These are phyloP conservation scores for Cantharis lateralis DNA, from an alignment of 2,888 invertebrate species.

Conservation along the genomic window DNA sequence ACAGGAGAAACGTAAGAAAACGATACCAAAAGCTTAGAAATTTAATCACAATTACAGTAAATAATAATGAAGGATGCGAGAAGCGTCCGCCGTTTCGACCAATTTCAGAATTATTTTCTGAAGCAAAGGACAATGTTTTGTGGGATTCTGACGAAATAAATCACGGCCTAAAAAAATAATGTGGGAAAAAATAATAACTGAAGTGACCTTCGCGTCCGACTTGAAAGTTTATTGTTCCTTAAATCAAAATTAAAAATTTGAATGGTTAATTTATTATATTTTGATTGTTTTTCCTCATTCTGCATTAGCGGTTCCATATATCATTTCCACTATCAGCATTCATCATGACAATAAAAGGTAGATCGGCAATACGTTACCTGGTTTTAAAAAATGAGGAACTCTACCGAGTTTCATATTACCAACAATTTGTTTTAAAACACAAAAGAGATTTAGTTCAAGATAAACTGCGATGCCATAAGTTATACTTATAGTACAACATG, in stretches of 20 bases:
- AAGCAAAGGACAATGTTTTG: neutral
- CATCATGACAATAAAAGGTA: neutral
- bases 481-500: too few relatives aligned
- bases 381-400: neutral
- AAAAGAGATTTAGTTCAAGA: neutral
- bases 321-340: neutral
- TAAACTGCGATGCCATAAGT: neutral
- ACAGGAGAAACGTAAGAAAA: neutral
- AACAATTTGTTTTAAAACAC: neutral
- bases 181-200: neutral
- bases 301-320: neutral
- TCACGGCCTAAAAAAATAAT: neutral
- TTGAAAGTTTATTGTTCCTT: neutral
- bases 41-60: neutral
- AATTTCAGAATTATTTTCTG: neutral
- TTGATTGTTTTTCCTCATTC: neutral
- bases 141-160: neutral
- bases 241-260: neutral
- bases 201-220: neutral
- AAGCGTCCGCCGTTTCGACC: neutral
- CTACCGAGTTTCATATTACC: neutral
- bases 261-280: neutral
- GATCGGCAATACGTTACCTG: neutral
- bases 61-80: neutral
- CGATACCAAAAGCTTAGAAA: neutral